phyloP scores from a whole-genome alignment of 2,888 invertebrate genomes.

The Hypena proboscidalis region DNA sequence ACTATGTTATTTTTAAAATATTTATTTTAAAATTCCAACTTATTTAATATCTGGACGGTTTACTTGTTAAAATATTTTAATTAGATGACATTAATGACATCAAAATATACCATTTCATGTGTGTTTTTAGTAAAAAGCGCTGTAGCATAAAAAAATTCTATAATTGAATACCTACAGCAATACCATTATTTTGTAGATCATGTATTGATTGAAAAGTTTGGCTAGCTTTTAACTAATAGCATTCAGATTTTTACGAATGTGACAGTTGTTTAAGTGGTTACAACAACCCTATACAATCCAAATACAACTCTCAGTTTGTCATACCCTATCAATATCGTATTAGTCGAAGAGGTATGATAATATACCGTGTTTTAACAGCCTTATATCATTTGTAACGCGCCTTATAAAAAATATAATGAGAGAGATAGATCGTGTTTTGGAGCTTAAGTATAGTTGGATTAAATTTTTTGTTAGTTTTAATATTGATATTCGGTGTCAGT shows the following conservation, averaged over 20 bases:
- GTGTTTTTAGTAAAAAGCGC: too few species aligned
- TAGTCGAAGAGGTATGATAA: slow-evolving; percentile 41
- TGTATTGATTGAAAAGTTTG: too few species aligned
- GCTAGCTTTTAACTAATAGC: too few species aligned
- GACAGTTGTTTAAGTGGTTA: slow-evolving; percentile 4
- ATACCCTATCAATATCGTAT: slow-evolving; percentile 38
- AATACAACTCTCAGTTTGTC: slow-evolving; percentile 27
- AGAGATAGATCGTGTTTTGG: slow-evolving; percentile 11
- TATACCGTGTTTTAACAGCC: slow-evolving; percentile 34
- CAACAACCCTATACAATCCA: slow-evolving; percentile 20
- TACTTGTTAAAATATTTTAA: too few species aligned
- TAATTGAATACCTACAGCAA: too few species aligned
- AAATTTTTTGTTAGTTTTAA: slow-evolving; percentile 30
- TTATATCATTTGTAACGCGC: slow-evolving; percentile 33
- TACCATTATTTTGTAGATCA: too few species aligned
- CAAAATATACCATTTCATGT: too few species aligned
- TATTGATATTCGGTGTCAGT: slow-evolving; percentile 21
- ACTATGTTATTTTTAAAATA: too few species aligned
- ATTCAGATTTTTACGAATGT: too few species aligned
- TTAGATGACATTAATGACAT: too few species aligned
- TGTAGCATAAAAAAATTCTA: background rate
- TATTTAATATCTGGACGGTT: too few species aligned
- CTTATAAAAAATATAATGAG: slow-evolving; percentile 30
- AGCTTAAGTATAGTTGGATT: slow-evolving; percentile 16
- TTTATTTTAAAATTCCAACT: too few species aligned